Conservation (phyloP, 2,888 invertebrate species). For the Eledone cirrhosa region DNA sequence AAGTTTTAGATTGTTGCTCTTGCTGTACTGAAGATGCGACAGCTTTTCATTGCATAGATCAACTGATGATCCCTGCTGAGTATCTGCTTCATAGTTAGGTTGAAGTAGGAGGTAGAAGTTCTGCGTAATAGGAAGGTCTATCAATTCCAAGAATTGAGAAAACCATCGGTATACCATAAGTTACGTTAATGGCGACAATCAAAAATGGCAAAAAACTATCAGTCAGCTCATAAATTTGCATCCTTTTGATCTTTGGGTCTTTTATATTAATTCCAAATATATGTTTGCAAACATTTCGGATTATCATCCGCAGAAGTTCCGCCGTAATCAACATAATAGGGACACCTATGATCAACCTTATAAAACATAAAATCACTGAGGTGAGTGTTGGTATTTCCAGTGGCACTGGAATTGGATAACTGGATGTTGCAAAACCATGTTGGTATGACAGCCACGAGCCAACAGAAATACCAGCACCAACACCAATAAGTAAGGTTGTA, state of each 20-base stretch:
- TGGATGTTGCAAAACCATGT: constrained; percentile 73
- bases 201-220: constrained; percentile 85
- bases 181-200: constrained; percentile 81
- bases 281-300: constrained; percentile 77
- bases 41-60: too few relatives aligned
- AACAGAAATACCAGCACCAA: constrained; percentile 74
- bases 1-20: too few relatives aligned
- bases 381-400: constrained; percentile 81
- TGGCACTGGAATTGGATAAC: constrained; percentile 74
- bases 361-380: constrained; percentile 59
- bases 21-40: too few relatives aligned
- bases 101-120: constrained; percentile 71
- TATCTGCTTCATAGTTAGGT: too few relatives aligned
- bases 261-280: constrained; percentile 76
- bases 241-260: constrained; percentile 71
- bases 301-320: constrained; percentile 74
- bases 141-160: constrained; percentile 81
- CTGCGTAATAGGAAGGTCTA: constrained; percentile 84
- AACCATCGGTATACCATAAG: constrained; percentile 80
- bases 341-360: constrained; percentile 79
- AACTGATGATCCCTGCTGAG: too few relatives aligned
- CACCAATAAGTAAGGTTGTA: constrained; percentile 83
- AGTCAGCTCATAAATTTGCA: constrained; percentile 76
- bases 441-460: constrained; percentile 88
- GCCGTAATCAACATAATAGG: constrained; percentile 78